Evolutionary conservation across 2,888 invertebrate species (phyloP).

Genomic region (Agrilus cyanescens): DNA sequence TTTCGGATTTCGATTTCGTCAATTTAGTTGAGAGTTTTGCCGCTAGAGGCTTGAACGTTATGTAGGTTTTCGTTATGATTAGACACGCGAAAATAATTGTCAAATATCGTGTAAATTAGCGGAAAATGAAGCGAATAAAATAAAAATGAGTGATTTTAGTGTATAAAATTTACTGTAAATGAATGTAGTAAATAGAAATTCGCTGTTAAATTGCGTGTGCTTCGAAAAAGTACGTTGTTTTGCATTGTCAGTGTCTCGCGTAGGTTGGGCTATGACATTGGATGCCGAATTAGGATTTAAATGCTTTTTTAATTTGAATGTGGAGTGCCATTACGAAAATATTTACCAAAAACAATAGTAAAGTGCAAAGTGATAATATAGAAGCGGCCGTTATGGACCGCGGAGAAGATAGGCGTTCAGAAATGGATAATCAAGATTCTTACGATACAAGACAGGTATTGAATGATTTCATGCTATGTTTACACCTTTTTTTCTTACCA

Average conservation of each 20-base stretch:
- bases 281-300: slow-evolving; percentile 26
- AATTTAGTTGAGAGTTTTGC: slow-evolving; percentile 14
- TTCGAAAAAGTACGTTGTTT: slow-evolving; percentile 1
- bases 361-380: slow-evolving; percentile 23
- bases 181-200: background rate
- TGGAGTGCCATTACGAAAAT: slow-evolving; percentile 36
- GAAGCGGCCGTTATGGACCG: slow-evolving; percentile 20
- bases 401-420: slow-evolving; percentile 39
- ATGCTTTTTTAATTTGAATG: slow-evolving; percentile 30
- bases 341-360: slow-evolving; percentile 30
- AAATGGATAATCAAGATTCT: slow-evolving; percentile 50
- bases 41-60: slow-evolving; percentile 19
- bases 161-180: slow-evolving; percentile 4
- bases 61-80: slow-evolving; percentile 29
- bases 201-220: slow-evolving; percentile 4
- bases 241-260: slow-evolving; percentile 17
- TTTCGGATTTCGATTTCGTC: slow-evolving; percentile 1
- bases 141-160: slow-evolving; percentile 5
- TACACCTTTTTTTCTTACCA: background rate
- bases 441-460: slow-evolving; percentile 54
- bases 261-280: slow-evolving; percentile 37
- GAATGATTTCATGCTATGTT: slow-evolving; percentile 19
- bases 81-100: slow-evolving; percentile 27
- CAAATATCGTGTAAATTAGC: slow-evolving; percentile 16
- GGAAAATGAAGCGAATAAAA: slow-evolving; percentile 6